These are phyloP conservation scores for Bovichtus variegatus DNA, from an alignment of 2,797 vertebrate species.

Conservation along the genomic window DNA sequence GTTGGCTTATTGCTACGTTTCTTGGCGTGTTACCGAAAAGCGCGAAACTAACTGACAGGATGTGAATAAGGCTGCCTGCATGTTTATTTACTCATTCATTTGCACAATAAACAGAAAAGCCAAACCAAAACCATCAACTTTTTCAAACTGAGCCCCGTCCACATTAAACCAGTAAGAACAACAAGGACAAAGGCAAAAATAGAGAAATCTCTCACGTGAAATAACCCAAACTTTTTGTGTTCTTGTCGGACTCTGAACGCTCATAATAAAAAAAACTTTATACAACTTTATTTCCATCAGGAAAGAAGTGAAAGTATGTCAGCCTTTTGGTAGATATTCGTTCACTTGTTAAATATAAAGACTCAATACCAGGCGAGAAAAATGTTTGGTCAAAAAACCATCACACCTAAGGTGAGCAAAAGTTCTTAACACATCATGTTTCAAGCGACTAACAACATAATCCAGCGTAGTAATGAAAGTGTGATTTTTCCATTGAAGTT, in stretches of 20 bases:
- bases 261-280: neutral
- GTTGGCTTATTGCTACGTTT: neutral
- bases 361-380: neutral
- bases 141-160: accelerated
- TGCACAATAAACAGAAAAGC: too few species aligned
- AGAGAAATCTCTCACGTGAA: neutral
- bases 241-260: too few species aligned
- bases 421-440: neutral
- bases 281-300: neutral
- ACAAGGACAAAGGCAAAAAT: neutral
- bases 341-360: neutral
- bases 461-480: constrained; percentile 4
- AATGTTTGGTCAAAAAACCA: neutral
- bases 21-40: neutral
- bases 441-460: constrained; percentile 8
- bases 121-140: too few species aligned
- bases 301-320: neutral
- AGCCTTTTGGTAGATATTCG: neutral
- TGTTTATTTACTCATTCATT: too few species aligned
- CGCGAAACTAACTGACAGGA: neutral
- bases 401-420: neutral
- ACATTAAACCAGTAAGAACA: neutral
- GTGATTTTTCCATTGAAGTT: constrained; percentile 16
- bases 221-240: neutral
- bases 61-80: neutral